Conservation (phyloP, 1,140 invertebrate genomes). For the Yoshiicerus persimilis region DNA sequence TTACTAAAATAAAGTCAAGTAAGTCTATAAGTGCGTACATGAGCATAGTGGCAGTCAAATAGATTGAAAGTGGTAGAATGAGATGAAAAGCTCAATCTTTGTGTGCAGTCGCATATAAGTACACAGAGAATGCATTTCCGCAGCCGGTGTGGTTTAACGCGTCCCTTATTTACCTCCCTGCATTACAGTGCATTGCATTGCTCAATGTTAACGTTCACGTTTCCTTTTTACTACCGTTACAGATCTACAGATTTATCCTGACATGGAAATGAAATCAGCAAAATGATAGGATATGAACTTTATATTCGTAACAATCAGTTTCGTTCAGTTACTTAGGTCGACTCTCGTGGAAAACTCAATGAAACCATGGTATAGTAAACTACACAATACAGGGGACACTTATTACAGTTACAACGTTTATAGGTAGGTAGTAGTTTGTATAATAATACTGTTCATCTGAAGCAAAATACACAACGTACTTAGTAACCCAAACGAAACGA, state of each 20-base stretch:
- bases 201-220: not conserved
- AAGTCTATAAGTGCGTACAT: too few relatives aligned
- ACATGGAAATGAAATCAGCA: not conserved
- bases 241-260: not conserved
- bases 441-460: too few relatives aligned
- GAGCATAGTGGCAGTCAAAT: not conserved
- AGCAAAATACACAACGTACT: not conserved
- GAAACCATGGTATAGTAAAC: too few relatives aligned
- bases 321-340: not conserved
- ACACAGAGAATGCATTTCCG: not conserved
- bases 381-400: too few relatives aligned
- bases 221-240: not conserved
- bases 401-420: too few relatives aligned
- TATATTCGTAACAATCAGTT: not conserved
- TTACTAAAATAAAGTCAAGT: not conserved
- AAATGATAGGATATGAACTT: not conserved
- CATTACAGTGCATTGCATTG: not conserved
- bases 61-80: constrained; percentile 19
- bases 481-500: not conserved
- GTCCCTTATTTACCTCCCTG: not conserved
- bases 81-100: constrained; percentile 14
- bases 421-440: too few relatives aligned
- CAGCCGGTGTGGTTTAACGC: not conserved
- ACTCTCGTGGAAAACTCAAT: too few relatives aligned
- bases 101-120: not conserved